A percentile compares a stretch with the other conserved stretches of the same genome.
Conservation (phyloP, 2,113 vertebrate genomes). For the Gymnorhina tibicen region DNA sequence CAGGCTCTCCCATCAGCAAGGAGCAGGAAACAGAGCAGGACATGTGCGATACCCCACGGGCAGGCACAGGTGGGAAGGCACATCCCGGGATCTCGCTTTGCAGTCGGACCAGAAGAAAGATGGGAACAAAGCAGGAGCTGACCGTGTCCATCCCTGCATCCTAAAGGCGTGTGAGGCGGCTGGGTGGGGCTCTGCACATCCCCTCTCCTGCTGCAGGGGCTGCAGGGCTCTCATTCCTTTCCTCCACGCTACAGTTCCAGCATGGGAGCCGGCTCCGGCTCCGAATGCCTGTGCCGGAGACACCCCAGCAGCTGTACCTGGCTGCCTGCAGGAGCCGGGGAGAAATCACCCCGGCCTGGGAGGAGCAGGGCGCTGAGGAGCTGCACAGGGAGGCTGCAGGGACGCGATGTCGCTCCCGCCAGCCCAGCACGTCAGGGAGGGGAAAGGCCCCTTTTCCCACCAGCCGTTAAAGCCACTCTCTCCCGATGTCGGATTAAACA, state of each 20-base stretch:
- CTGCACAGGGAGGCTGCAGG: neutral
- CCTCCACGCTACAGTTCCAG: neutral
- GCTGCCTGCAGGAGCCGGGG: neutral
- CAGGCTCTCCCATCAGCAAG: rapidly evolving
- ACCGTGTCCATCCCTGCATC: rapidly evolving
- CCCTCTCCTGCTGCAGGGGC: neutral
- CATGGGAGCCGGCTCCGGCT: neutral
- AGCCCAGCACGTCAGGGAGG: neutral
- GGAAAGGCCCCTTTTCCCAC: neutral
- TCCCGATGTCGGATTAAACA: neutral
- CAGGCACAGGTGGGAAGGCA: neutral
- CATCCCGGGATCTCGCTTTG: rapidly evolving
- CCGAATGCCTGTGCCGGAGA: neutral
- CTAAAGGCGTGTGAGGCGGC: neutral
- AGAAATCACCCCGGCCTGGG: neutral
- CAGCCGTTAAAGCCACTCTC: neutral
- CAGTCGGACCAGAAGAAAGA: rapidly evolving
- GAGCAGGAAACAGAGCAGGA: neutral
- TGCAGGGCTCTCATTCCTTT: neutral
- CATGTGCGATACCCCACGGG: rapidly evolving
- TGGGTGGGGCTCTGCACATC: neutral
- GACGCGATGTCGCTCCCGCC: rapidly evolving
- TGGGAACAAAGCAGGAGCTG: rapidly evolving
- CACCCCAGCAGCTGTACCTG: conserved; percentile 31
- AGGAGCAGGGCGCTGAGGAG: neutral